These are phyloP conservation scores for Cetonia aurata DNA, from an alignment of 2,888 invertebrate genomes.

Conservation along the genomic window DNA sequence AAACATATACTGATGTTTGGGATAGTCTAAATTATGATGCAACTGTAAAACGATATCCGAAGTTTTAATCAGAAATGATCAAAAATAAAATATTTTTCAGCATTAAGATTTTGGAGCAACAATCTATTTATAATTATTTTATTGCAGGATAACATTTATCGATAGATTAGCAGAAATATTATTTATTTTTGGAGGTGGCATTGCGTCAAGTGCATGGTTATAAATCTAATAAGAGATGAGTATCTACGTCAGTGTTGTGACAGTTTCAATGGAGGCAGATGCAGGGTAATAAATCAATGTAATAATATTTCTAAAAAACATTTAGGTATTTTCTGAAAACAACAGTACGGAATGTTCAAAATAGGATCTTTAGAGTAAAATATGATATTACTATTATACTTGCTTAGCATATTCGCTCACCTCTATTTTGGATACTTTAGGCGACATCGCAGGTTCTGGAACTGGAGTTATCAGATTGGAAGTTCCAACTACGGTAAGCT, in stretches of 20 bases:
- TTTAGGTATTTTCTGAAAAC: no score
- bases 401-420: not conserved
- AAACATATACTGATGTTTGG: no score
- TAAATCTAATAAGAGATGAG: not conserved
- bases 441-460: not conserved
- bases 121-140: no score
- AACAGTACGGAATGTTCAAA: not conserved
- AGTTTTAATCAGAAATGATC: no score
- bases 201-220: not conserved
- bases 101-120: no score
- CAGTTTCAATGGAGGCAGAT: no score
- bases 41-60: no score
- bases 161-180: constrained; percentile 1
- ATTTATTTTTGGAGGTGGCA: not conserved
- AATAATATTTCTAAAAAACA: no score
- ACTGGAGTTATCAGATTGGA: not conserved
- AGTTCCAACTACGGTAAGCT: constrained; percentile 11
- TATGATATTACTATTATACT: not conserved
- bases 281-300: no score
- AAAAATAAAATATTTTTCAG: no score
- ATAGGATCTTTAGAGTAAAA: not conserved
- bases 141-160: constrained; percentile 3
- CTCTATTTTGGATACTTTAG: constrained; percentile 9
- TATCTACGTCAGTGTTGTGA: no score
- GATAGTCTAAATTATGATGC: no score